phyloP scores from a whole-genome alignment of 92 coral and sea anemone species.

The Palythoa grandiflora region DNA sequence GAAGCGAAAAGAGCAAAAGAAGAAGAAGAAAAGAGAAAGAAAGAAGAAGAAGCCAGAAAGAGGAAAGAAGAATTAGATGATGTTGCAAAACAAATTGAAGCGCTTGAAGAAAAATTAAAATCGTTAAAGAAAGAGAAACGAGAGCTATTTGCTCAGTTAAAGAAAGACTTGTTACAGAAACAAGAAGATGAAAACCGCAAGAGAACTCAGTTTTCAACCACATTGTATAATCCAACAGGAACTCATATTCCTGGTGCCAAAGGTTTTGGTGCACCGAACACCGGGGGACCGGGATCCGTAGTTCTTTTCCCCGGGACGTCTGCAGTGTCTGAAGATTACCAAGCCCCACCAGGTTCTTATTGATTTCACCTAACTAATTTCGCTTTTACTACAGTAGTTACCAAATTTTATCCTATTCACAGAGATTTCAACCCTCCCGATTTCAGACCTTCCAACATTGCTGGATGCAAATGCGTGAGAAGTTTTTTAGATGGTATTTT shows the following conservation, averaged over 20 bases:
- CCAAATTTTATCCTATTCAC: too few species aligned
- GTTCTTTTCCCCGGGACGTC: conserved; percentile 6
- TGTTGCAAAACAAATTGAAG: conserved; percentile 72
- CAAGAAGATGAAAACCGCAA: conserved; percentile 45
- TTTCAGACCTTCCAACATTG: too few species aligned
- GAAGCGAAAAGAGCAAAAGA: conserved; percentile 83
- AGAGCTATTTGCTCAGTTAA: conserved; percentile 85
- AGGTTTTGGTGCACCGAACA: conserved; percentile 24
- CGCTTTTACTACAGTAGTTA: neutral
- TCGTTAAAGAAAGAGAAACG: conserved; percentile 87
- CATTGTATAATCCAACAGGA: conserved; percentile 27
- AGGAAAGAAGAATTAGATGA: conserved; percentile 87
- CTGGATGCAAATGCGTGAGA: too few species aligned
- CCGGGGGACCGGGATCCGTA: neutral
- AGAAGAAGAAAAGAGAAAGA: conserved; percentile 75
- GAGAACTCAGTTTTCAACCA: conserved; percentile 24
- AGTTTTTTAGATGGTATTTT: too few species aligned
- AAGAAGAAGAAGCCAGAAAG: conserved; percentile 76
- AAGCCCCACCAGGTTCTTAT: conserved; percentile 26
- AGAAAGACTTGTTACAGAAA: conserved; percentile 63
- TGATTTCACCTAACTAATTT: too few species aligned
- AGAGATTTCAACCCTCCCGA: too few species aligned
- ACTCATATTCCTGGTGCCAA: conserved; percentile 7
- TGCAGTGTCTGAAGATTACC: neutral
- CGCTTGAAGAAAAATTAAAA: conserved; percentile 76